These are phyloP conservation scores for Ochotona princeps DNA, from an alignment of 2,113 vertebrate species.

Conservation along the genomic window DNA sequence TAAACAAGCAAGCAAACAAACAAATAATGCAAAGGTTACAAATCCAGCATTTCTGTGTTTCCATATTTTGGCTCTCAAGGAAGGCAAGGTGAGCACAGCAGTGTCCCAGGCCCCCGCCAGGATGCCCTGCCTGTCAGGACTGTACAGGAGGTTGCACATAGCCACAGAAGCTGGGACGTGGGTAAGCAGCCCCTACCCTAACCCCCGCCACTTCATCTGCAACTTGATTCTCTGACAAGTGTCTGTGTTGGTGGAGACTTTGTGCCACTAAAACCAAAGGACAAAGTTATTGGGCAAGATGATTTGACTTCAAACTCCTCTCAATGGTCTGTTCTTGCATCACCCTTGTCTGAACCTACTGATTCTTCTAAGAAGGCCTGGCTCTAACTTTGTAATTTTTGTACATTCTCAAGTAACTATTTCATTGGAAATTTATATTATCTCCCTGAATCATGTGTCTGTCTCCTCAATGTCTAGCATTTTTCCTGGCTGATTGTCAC, in stretches of 20 bases:
- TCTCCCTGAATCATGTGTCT: not conserved
- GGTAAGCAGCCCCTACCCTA: fast-evolving
- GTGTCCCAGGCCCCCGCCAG: not conserved
- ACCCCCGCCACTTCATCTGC: not conserved
- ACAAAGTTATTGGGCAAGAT: not conserved
- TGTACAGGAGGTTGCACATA: too few species aligned
- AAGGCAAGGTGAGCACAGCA: not conserved
- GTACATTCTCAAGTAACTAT: not conserved
- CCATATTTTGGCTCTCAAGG: not conserved
- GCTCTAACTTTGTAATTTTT: not conserved
- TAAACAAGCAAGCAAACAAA: too few species aligned
- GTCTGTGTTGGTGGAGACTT: too few species aligned
- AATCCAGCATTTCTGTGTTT: not conserved
- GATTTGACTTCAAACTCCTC: not conserved
- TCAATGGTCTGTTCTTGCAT: too few species aligned
- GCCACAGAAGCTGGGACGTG: not conserved
- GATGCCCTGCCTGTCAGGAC: too few species aligned
- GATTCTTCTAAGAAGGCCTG: not conserved
- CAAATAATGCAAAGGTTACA: too few species aligned
- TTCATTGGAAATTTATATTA: not conserved
- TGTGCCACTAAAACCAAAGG: fast-evolving
- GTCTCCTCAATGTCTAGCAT: not conserved
- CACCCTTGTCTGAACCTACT: not conserved
- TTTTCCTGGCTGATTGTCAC: not conserved
- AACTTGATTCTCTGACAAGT: not conserved